These are phyloP conservation scores for Pseudococcus viburni DNA, from an alignment of 2,888 invertebrate genomes.

Conservation along the genomic window DNA sequence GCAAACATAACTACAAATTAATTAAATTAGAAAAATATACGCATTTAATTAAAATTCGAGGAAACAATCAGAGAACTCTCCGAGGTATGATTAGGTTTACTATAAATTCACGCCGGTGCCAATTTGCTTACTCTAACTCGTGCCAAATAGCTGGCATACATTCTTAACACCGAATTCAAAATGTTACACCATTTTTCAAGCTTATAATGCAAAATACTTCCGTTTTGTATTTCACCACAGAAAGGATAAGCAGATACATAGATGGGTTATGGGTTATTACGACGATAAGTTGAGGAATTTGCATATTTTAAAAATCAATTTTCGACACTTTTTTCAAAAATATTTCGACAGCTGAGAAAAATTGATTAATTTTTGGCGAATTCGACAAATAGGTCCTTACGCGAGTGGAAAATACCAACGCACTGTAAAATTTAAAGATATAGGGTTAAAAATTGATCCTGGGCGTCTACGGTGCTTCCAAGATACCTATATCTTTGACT, in stretches of 20 bases:
- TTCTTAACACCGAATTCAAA: conserved; percentile 1
- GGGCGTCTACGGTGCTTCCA: background rate
- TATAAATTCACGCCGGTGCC: conserved; percentile 6
- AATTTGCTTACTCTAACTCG: background rate
- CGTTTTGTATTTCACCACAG: background rate
- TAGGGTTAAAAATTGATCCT: too few relatives aligned
- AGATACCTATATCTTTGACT: background rate
- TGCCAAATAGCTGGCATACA: background rate
- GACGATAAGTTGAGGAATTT: too few relatives aligned
- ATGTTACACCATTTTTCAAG: background rate
- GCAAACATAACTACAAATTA: too few relatives aligned
- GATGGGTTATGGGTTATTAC: background rate
- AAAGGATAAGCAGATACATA: background rate
- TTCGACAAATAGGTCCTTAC: too few relatives aligned
- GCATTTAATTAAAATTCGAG: background rate
- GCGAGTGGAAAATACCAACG: too few relatives aligned
- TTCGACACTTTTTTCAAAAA: too few relatives aligned
- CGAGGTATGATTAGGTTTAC: conserved; percentile 3
- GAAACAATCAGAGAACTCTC: background rate
- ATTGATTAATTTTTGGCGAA: too few relatives aligned
- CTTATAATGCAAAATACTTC: background rate
- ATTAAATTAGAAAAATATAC: too few relatives aligned
- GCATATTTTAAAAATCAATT: background rate
- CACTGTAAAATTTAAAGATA: too few relatives aligned
- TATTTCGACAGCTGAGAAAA: too few relatives aligned